These are phyloP conservation scores for Corythornis madagascariensis DNA, from an alignment of 2,113 vertebrate genomes.

Conservation along the genomic window DNA sequence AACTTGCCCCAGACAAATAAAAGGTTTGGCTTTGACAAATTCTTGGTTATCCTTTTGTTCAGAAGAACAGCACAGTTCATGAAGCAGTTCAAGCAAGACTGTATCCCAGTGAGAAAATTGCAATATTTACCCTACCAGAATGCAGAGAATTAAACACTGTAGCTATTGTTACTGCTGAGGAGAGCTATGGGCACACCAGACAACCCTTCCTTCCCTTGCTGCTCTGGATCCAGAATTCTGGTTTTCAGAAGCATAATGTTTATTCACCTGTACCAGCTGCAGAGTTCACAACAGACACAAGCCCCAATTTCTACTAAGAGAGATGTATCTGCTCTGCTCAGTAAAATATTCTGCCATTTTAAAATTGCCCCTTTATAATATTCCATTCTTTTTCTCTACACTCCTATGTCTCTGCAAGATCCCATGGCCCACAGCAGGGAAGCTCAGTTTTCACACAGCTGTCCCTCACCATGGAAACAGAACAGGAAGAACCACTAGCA, in stretches of 20 bases:
- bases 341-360: not conserved
- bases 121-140: not conserved
- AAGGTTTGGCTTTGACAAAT: not conserved
- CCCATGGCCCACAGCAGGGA: not conserved
- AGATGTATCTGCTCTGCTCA: not conserved
- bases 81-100: not conserved
- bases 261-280: not conserved
- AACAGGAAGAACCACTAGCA: not conserved
- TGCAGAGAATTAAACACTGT: not conserved
- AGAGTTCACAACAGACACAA: not conserved
- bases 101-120: not conserved
- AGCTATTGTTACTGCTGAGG: not conserved
- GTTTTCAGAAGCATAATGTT: not conserved
- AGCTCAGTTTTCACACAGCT: not conserved
- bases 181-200: not conserved
- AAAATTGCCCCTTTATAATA: not conserved
- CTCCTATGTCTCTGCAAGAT: not conserved
- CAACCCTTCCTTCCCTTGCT: not conserved
- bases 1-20: not conserved
- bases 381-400: not conserved
- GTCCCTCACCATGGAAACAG: not conserved
- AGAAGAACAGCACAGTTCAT: not conserved
- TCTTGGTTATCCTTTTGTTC: not conserved
- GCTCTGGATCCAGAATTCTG: accelerated
- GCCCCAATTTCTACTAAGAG: not conserved